Percentiles rank a stretch among this genome's conserved stretches.
Conservation (phyloP, 2,797 vertebrate genomes). For the Coregonus ussuriensis region DNA sequence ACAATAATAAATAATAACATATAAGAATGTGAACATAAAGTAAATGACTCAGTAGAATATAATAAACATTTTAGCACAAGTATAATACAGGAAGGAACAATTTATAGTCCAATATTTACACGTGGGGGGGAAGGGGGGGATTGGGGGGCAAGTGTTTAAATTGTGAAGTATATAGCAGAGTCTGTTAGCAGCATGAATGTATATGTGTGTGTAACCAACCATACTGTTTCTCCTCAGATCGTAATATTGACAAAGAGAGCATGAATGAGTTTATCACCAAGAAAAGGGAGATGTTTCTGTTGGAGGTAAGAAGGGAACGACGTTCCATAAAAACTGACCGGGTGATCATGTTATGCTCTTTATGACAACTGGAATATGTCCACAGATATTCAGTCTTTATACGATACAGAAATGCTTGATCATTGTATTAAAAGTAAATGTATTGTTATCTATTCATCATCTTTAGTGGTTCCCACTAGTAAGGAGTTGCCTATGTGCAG, state of each 20-base stretch:
- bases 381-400: background rate
- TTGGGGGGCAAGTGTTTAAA: too few relatives aligned
- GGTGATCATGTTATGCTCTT: background rate
- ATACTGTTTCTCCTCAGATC: constrained; percentile 68
- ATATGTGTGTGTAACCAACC: background rate
- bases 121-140: too few relatives aligned
- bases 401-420: background rate
- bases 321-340: background rate
- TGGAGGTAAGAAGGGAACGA: constrained; percentile 80
- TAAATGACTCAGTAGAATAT: too few relatives aligned
- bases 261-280: constrained; percentile 75
- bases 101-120: too few relatives aligned
- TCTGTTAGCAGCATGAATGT: too few relatives aligned
- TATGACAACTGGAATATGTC: background rate
- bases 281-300: constrained; percentile 83
- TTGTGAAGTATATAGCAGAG: too few relatives aligned
- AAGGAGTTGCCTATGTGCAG: background rate
- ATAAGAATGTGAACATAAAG: too few relatives aligned
- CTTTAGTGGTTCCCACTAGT: background rate
- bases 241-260: constrained; percentile 71
- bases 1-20: too few relatives aligned
- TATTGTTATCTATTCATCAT: background rate
- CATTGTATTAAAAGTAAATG: too few relatives aligned
- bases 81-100: too few relatives aligned
- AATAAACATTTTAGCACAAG: too few relatives aligned